Base-by-base conservation (phyloP, 2,113 vertebrate species). In the Tamias sibiricus region DNA sequence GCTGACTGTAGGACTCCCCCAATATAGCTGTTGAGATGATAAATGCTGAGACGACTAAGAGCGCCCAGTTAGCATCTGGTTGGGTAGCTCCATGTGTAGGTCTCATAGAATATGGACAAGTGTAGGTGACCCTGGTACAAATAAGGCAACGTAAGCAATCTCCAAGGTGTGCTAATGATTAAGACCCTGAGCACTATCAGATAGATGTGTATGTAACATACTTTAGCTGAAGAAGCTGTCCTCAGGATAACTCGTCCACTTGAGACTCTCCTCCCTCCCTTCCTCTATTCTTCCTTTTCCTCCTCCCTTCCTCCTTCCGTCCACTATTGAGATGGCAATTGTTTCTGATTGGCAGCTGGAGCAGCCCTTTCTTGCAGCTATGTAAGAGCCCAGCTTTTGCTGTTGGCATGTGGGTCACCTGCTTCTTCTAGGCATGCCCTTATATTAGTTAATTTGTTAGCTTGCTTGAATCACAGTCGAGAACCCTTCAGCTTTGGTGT, bases 401-500 rank as follows among this genome's bases (percentile, higher is more conserved):
- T 97, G 84, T 64, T 97, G 97, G 96, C 98, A 97, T 97, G 97
- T 12, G 95, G 98, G 98, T 99, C 98, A 98, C 98, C 98, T 98
- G 97, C 92, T 97, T 98, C 98, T 96, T 97, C 96, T 96, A 98
- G 91, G 64, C 98, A 98, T 96, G 98, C 96, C 98, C 97, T 98
- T 98, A 68, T 97, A 98, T 98, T 98, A 98, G 98, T 98, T 97
- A 99, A 99, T 98, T 98, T 98, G 98, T 98, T 99, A 98, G 98
- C 98, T 98, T 97, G 98, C 98, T 98, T 26, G 97, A 98, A 98
- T 98, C 98, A 97, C 98, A 98, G 98, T 98, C 59, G 98, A 99
- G 98, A 98, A 99, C 98, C 98, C 98, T 98, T 98, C 98, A 98
- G 98, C 98, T 98, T 97, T 98, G 98, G 98, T 99, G 98, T 98